Evolutionary conservation across 2,888 invertebrate genomes (phyloP), one percentile per base, ranked within the genome.

Genomic region (Apodemia mormo): DNA sequence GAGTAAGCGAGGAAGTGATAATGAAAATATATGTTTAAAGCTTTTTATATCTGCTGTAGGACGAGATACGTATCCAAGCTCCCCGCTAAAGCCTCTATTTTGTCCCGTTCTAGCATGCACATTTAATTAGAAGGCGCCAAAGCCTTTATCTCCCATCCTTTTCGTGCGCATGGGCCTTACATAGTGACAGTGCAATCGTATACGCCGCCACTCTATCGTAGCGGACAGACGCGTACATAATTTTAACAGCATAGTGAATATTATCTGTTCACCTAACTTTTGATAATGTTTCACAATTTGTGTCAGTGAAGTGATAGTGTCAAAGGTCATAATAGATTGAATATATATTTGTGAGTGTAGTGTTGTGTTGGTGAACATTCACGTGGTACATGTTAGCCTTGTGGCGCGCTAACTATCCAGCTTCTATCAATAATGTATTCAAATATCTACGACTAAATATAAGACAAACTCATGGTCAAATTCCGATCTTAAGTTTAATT

Each of bases 121-220:
- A 61, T 49, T 45, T 49, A 68, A 73, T 71, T 76, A 74, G 72
- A 77, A 77, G 82, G 88, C 90, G 86, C 86, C 84, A 83, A 82
- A 91, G 91, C 92, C 92, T 92, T 80, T 80, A 76, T 78, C 71
- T 74, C 78, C 81, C 82, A 78, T 92, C 90, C 85, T 83, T 85
- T 81, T 92, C 88, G 73, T 81, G 74, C 86, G 77, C 79, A 74
- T 78, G 83, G 84, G 85, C 82, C 79, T 22, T 77, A 85, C 86
- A 85, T 83, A 83, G 89, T 86, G 89, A 77, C 82, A 79, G 78
- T 77, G 79, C 81, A 80, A 80, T 82, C 82, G 81, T 86, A 90
- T 79, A 85, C 83, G 85, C 82, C 81, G 85, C 80, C 81, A 80
- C 84, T 86, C 87, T 84, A 87, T 82, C 85, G 86, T 75, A 82